Base-by-base conservation (phyloP, 2,797 vertebrate genomes). In the Eospalax fontanierii region DNA sequence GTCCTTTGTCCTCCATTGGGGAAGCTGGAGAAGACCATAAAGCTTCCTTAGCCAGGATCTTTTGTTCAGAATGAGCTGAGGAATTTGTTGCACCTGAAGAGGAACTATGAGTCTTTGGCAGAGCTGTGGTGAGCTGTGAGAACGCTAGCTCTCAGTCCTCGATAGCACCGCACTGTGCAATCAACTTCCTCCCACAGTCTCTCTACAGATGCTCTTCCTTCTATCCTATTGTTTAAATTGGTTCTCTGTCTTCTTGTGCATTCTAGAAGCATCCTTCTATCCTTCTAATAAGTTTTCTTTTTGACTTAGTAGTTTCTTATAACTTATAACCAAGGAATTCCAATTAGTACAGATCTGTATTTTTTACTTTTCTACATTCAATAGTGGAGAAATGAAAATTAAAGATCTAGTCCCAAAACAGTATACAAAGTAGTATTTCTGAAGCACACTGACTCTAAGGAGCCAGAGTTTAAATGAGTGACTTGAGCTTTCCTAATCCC, bases 221-320 rank as follows among this genome's bases (percentile, higher is more conserved):
- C 35, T 46, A 46, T 43, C 35, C 54, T n/a, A 19, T 5, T 87
- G 19, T 26, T 40, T 70, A n/a, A 87, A n/a, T 54, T 75, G 18
- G 2, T 21, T 8, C 81, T 46, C 16, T 68, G 24, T 28, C 18
- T 16, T 75, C 26, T 6, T 73, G 18, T 73, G 6, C 33, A 10
- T 96, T 89, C 84, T 63, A 15, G 4, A 70, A n/a, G 59, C 14
- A 59, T 73, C 76, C 54, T 70, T 26, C 50, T 15, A 81, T 46
- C 28, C 22, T 82, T 93, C 91, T 50, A 94, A 68, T 78, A 35
- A 33, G 65, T 88, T 70, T 50, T 68, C 18, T 74, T 89, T 94
- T 75, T 81, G 35, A 19, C 2, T 89, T 87, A 16, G 21, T 73
- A 4, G 68, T 78, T 93, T 81, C 70, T 82, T n/a, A 9, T 21